Evolutionary conservation across 2,113 vertebrate species (phyloP).

Genomic region (Cebus imitator): DNA sequence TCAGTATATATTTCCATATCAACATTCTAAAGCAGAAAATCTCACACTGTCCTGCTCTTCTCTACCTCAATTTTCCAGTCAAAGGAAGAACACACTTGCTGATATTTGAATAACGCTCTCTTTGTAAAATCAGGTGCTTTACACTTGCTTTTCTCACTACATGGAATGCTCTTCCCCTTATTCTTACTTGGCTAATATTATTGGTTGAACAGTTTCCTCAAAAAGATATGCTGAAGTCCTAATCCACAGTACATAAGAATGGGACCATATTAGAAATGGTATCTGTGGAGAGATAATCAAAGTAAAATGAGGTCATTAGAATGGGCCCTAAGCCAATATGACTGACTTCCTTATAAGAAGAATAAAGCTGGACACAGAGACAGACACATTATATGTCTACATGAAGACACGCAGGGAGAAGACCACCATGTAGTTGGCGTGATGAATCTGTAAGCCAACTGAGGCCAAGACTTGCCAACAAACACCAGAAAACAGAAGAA

Average conservation of each 20-base stretch:
- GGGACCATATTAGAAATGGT: not conserved
- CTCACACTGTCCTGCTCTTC: not conserved
- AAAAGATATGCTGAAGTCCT: not conserved
- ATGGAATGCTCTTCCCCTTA: not conserved
- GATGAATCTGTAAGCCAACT: not conserved
- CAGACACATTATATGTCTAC: not conserved
- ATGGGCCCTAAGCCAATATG: not conserved
- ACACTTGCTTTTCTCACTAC: not conserved
- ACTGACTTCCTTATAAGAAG: not conserved
- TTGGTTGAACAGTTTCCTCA: not conserved
- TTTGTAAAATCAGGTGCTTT: not conserved
- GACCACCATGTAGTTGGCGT: accelerated
- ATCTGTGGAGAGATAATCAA: not conserved
- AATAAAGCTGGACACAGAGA: not conserved
- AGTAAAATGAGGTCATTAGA: not conserved
- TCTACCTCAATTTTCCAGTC: not conserved
- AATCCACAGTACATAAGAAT: not conserved
- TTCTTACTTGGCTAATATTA: not conserved
- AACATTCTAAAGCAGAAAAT: no score
- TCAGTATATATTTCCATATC: not conserved
- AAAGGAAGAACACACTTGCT: not conserved
- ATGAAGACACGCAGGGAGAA: not conserved
- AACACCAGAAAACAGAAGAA: not conserved
- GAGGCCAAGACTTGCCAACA: not conserved
- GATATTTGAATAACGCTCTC: not conserved